Percentiles rank a stretch among this genome's conserved stretches.
phyloP scores from a whole-genome alignment of 2,888 invertebrate species.

The Norana najaformis region DNA sequence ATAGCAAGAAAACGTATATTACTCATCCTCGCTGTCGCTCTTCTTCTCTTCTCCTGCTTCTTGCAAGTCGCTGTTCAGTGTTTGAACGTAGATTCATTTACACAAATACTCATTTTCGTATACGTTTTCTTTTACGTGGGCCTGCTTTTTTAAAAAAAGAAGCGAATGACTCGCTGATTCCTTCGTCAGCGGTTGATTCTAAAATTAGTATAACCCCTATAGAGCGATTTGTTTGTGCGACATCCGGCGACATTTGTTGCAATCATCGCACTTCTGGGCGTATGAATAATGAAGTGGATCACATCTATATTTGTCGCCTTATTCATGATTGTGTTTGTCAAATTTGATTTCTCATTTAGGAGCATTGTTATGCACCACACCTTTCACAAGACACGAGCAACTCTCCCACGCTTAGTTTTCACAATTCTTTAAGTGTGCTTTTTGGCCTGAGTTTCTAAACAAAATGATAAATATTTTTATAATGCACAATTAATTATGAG shows the following conservation, averaged over 20 bases:
- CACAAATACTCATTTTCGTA: too few species aligned
- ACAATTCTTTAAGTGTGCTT: not conserved
- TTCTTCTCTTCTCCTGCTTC: too few species aligned
- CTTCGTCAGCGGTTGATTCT: not conserved
- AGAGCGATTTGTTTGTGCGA: too few species aligned
- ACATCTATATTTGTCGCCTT: not conserved
- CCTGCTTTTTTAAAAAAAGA: not conserved
- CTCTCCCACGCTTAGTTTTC: not conserved
- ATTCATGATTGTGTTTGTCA: not conserved
- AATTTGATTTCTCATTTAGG: too few species aligned
- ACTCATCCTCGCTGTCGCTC: too few species aligned
- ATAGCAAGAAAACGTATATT: not conserved
- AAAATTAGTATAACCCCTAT: not conserved
- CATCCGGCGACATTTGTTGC: not conserved
- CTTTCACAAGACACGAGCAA: not conserved
- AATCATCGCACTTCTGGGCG: not conserved
- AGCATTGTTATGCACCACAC: not conserved
- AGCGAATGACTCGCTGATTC: not conserved
- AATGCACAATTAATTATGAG: not conserved
- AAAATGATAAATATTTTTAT: not conserved
- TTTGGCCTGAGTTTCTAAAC: not conserved
- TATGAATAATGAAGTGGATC: not conserved
- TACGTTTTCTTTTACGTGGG: not conserved
- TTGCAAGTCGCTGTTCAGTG: too few species aligned
- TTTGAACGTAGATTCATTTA: too few species aligned